Base-by-base conservation (phyloP, 2,888 invertebrate genomes). In the Drosophila borealis region DNA sequence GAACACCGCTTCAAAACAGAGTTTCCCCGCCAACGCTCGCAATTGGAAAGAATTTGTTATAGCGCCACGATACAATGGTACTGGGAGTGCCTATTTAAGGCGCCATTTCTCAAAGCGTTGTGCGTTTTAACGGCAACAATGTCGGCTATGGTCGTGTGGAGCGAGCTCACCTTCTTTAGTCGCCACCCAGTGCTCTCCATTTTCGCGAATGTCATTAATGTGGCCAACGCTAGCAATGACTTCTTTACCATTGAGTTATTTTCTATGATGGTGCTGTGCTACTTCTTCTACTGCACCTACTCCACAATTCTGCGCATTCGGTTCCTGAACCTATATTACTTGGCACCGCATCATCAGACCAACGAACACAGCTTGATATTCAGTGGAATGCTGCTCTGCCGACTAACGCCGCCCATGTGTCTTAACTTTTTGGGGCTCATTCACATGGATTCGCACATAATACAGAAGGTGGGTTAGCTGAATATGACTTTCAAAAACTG, bases 281-380 rank as follows among this genome's bases (percentile, higher is more conserved):
- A 99, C 93, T 94, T 99, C 91, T 98, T 98, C 93, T 96, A 98
- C 91, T 99, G 99, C 93, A 98, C 99, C 3, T 99, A 98, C 93
- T 99, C 98, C 25, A 99, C 99, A 0, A 97, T 99, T 42, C 95
- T 99, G 84, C 98, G 98, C 93, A 98, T 99, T 82, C 95, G 98
- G 56, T 95, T 99, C 34, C 94, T 99, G 48, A 99, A 99, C 93
- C 95, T 99, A 79, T 99, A 99, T 93, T 99, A 99, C 92, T 93
- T 99, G 80, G 99, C 99, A 4, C 97, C 98, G 0, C 97, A 99
- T 91, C 99, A 99, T 92, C 98, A 98, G 93, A 99, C 99, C 8
- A 98, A 99, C 91, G 99, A 99, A 91, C 98, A 99, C 93, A 98
- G 98, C 91, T 95, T 99, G 70, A 98, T 99, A 90, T 92, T 99